Evolutionary conservation across 2,797 vertebrate species (phyloP), one percentile per base, ranked within the genome.

Genomic region (Xenops minutus): DNA sequence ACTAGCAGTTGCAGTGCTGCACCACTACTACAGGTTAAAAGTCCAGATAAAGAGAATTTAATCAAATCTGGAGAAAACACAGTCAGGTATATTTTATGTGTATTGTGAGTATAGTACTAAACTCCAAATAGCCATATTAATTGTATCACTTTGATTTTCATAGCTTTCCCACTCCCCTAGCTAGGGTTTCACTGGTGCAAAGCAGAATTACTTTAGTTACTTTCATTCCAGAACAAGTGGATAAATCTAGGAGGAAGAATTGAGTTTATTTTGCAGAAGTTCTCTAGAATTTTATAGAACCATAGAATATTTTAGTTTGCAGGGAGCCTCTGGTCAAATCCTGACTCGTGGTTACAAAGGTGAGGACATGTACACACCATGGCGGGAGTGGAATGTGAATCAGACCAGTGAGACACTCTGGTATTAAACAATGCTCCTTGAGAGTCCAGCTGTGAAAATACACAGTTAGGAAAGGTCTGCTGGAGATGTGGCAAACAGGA

Each of bases 141-240:
- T 59, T 74, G 4, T 44, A 29, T 44, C 13, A 17, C 49, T 23
- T 41, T 71, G 18, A 5, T 59, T 81, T 79, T 61, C 21, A 11
- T 18, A 58, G 15, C 7, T 80, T 55, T 16, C 4, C 3, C 7
- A 7, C 24, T 34, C 4, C 16, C 12, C 6, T 14, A 2, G 1
- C 6, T 36, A 52, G 29, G 23, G 67, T 80, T 83, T 88, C 27
- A 30, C 6, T 9, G 32, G 15, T 46, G 30, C 15, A 81, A 75
- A 81, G 32, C 20, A 84, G 24, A 81, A 61, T 49, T 52, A 14
- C 5, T 41, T 36, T 5, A 59, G 29, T 4, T 78, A 12, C 49
- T 22, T 52, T 81, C 29, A 27, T 2, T 80, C 29, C 15, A 29
- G 34, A 24, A 7, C 14, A 44, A 37, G 11, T 58, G 30, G 23